Evolutionary conservation across 2,888 invertebrate genomes (phyloP).

Genomic region (Blastobasis adustella): DNA sequence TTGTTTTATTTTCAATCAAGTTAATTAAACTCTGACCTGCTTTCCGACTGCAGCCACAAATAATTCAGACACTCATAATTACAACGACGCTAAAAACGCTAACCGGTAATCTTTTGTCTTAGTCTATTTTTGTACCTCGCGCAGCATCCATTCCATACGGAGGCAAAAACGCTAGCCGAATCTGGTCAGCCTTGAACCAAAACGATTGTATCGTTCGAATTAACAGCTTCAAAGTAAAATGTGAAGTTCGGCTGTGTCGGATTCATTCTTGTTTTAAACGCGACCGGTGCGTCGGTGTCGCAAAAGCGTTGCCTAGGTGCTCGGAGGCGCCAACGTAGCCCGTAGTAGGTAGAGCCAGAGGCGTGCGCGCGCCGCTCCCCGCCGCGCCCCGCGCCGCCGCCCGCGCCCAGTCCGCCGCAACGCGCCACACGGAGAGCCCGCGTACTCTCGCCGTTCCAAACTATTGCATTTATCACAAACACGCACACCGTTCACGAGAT

Average conservation of each 20-base stretch:
- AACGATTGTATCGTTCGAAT: constrained; percentile 37
- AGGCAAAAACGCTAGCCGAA: constrained; percentile 30
- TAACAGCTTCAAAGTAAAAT: constrained; percentile 32
- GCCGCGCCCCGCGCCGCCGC: constrained; percentile 46
- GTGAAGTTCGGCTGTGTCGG: constrained; percentile 40
- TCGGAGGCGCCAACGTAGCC: constrained; percentile 63
- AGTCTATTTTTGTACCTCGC: constrained; percentile 9
- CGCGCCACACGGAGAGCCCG: constrained; percentile 68
- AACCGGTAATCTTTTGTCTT: constrained; percentile 3
- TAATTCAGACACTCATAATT: constrained; percentile 13
- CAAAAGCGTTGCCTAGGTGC: constrained; percentile 66
- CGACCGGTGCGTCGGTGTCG: constrained; percentile 69
- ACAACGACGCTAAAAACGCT: constrained; percentile 10
- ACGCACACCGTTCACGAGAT: constrained; percentile 43
- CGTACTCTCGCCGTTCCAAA: constrained; percentile 37
- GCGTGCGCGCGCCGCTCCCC: constrained; percentile 68
- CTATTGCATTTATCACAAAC: constrained; percentile 38
- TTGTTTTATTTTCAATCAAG: constrained; percentile 23
- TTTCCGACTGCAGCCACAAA: not conserved
- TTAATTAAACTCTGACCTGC: constrained; percentile 1
- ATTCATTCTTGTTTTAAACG: constrained; percentile 50
- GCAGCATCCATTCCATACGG: not conserved
- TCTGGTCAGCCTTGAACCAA: constrained; percentile 60
- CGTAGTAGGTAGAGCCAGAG: constrained; percentile 58
- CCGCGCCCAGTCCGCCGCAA: constrained; percentile 70